Conservation (phyloP, 2,888 invertebrate species). For the Coenonympha glycerion region DNA sequence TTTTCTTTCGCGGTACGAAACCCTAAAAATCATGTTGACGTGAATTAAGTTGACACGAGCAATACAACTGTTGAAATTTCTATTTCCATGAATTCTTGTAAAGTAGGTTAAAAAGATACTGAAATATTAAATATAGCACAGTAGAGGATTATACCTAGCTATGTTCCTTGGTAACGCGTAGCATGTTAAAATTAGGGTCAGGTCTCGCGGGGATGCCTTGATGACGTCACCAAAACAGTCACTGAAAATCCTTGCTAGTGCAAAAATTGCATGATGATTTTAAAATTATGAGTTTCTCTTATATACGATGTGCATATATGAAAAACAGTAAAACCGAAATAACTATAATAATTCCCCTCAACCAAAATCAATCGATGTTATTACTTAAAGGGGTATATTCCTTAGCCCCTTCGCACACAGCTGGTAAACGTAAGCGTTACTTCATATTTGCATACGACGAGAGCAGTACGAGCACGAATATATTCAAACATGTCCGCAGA, state of each 20-base stretch:
- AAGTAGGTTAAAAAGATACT: slow-evolving; percentile 54
- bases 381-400: too few relatives aligned
- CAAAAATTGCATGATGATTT: background rate
- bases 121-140: slow-evolving; percentile 43
- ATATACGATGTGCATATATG: too few relatives aligned
- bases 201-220: background rate
- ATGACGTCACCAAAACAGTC: background rate
- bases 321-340: too few relatives aligned
- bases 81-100: slow-evolving; percentile 61
- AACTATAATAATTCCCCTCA: too few relatives aligned
- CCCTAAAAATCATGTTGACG: background rate
- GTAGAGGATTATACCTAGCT: slow-evolving; percentile 64
- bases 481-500: too few relatives aligned
- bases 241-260: background rate
- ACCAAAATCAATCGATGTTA: too few relatives aligned
- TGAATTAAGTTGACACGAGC: slow-evolving; percentile 34
- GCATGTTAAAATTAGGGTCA: slow-evolving; percentile 36
- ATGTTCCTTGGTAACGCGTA: slow-evolving; percentile 58
- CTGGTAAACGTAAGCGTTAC: too few relatives aligned
- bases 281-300: background rate
- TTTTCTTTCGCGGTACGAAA: too few relatives aligned
- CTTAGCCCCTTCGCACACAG: too few relatives aligned
- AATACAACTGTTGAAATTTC: slow-evolving; percentile 48
- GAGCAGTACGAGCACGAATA: too few relatives aligned
- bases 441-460: too few relatives aligned